Evolutionary conservation across 1,140 invertebrate genomes (phyloP), one percentile per base, ranked within the genome.

Genomic region (Achatina immaculata): DNA sequence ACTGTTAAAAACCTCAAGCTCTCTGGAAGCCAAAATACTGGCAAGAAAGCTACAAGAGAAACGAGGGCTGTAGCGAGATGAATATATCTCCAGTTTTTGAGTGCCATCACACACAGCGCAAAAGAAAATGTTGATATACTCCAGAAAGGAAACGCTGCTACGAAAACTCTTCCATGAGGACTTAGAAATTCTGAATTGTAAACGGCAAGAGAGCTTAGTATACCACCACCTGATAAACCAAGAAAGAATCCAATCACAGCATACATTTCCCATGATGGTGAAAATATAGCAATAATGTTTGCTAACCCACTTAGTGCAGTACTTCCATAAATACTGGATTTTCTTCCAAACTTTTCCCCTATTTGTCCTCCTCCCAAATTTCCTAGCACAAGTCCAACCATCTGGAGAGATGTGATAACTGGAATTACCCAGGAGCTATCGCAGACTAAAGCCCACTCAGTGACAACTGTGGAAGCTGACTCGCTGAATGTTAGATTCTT

Each of bases 21-120:
- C 34, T 69, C 66, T 31, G 66, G 66, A 14, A 69, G 34, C 66
- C 66, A 69, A 69, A 69, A 14, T n/a, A 69, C 66, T 34, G 66
- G 34, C n/a, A 69, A 42, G 31, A 69, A 69, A 11, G 40, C 34
- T 28, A 66, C 6, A 7, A 36, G n/a, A 28, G n/a, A 9, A n/a
- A 66, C 34, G 11, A 28, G 11, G 11, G 62, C 62, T 11, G n/a
- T 66, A 11, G 62, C 62, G 7, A 66, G 11, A n/a, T 66, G 62
- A n/a, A 66, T 7, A 66, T 66, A 11, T 28, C 62, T 66, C 62
- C 62, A 66, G 62, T 66, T 36, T 66, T 66, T 69, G 7, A 69
- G 34, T 2, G 40, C 34, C 14, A 38, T 16, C 34, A 69, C 34
- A n/a, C 66, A 69, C 24, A 69, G 2, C 4, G 6, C 66, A 69